These are phyloP conservation scores for Cataglyphis livida DNA, from an alignment of 2,888 invertebrate species.

Conservation along the genomic window DNA sequence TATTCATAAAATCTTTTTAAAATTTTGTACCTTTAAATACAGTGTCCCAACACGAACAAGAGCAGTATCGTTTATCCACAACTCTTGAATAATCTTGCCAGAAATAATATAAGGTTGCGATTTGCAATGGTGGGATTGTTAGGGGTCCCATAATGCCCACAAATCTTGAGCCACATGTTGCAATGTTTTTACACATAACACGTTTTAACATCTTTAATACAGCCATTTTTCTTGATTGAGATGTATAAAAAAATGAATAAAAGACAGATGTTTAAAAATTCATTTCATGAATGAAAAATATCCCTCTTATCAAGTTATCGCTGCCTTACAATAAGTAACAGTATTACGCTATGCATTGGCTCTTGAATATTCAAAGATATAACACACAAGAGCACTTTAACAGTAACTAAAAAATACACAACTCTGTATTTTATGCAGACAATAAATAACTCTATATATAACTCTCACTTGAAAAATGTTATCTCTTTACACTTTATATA, in stretches of 20 bases:
- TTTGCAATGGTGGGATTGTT: constrained; percentile 88
- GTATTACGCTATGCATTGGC: neutral
- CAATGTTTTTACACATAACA: constrained; percentile 78
- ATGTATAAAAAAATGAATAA: neutral
- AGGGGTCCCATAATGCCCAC: constrained; percentile 83
- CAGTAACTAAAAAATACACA: neutral
- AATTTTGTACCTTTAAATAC: constrained; percentile 89
- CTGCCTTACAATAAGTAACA: neutral
- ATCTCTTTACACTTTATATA: neutral
- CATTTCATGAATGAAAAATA: neutral
- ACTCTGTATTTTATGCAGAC: neutral
- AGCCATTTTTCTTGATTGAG: constrained; percentile 17
- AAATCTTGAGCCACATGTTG: constrained; percentile 80
- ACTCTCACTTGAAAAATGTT: neutral
- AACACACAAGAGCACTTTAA: neutral
- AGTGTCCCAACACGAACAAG: constrained; percentile 92
- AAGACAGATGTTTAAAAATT: neutral
- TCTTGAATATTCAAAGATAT: neutral
- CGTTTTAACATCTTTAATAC: constrained; percentile 77
- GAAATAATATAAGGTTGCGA: constrained; percentile 88
- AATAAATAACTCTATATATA: neutral
- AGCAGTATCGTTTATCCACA: constrained; percentile 89
- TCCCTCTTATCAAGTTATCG: neutral
- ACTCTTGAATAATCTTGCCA: constrained; percentile 90
- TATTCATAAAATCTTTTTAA: neutral